Conservation (phyloP, 2,888 invertebrate species). For the Acleris holmiana region DNA sequence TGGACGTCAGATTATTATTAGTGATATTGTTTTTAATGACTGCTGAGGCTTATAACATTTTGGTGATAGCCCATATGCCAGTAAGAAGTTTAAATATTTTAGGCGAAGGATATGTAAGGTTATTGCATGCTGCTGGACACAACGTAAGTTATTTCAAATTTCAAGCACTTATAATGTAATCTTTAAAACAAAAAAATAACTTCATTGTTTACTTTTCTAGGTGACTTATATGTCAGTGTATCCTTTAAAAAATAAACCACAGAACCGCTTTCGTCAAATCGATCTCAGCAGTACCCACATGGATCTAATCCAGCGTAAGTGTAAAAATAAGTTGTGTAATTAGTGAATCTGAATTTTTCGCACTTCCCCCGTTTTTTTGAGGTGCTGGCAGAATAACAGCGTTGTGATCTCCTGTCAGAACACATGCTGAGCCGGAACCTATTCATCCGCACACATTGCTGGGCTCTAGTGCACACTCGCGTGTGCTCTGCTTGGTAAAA, state of each 20-base stretch:
- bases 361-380: too few species aligned
- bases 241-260: constrained; percentile 18
- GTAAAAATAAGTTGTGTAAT: too few species aligned
- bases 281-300: constrained; percentile 24
- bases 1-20: constrained; percentile 16
- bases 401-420: too few species aligned
- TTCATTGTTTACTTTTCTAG: constrained; percentile 1
- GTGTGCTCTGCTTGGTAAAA: too few species aligned
- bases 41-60: constrained; percentile 19
- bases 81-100: constrained; percentile 30
- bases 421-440: too few species aligned
- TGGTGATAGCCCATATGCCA: constrained; percentile 19
- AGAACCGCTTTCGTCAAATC: constrained; percentile 22
- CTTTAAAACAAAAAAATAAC: too few species aligned
- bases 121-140: constrained; percentile 24
- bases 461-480: too few species aligned
- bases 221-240: constrained; percentile 32
- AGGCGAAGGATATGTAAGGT: constrained; percentile 27
- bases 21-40: constrained; percentile 2
- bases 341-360: too few species aligned
- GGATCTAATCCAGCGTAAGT: constrained; percentile 25
- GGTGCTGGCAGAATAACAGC: too few species aligned
- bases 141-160: constrained; percentile 9
- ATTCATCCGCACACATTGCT: too few species aligned
- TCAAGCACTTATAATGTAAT: too few species aligned